These are phyloP conservation scores for Scylla paramamosain DNA, from an alignment of 1,140 invertebrate species.

Conservation along the genomic window DNA sequence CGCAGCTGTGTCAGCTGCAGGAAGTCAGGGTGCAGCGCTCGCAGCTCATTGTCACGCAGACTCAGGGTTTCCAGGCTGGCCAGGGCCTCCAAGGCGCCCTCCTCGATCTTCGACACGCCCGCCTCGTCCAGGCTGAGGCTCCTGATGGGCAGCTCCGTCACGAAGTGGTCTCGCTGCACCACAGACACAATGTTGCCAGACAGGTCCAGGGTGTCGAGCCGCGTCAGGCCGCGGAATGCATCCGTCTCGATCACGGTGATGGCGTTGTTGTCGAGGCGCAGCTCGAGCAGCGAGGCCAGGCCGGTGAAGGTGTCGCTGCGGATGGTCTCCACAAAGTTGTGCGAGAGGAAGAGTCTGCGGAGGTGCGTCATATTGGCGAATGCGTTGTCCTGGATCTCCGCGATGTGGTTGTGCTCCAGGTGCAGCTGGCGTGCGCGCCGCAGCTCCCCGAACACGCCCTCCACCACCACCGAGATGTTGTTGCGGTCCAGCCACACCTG, in stretches of 20 bases:
- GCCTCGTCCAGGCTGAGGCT: constrained; percentile 44
- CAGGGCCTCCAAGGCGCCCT: constrained; percentile 64
- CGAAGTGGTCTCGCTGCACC: constrained; percentile 88
- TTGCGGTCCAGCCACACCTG: constrained; percentile 94
- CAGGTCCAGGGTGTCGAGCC: constrained; percentile 87
- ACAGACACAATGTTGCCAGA: constrained; percentile 88
- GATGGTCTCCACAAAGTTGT: constrained; percentile 81
- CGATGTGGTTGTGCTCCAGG: constrained; percentile 77
- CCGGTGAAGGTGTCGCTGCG: constrained; percentile 83
- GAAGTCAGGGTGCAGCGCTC: constrained; percentile 86
- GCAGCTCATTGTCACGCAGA: constrained; percentile 47
- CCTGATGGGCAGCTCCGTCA: constrained; percentile 81
- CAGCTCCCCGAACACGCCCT: constrained; percentile 76
- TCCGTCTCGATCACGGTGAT: constrained; percentile 84
- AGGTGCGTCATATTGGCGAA: constrained; percentile 76
- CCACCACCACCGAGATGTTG: constrained; percentile 79
- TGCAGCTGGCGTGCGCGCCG: constrained; percentile 70
- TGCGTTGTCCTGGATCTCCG: constrained; percentile 74
- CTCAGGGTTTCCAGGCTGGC: constrained; percentile 45
- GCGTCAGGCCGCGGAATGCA: constrained; percentile 85
- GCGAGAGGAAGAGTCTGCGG: constrained; percentile 84
- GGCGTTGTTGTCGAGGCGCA: constrained; percentile 85
- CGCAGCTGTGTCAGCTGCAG: constrained; percentile 82
- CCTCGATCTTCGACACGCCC: constrained; percentile 58
- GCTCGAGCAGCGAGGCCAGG: constrained; percentile 82